A percentile compares a stretch with the other conserved stretches of the same genome.
These are phyloP conservation scores for Nyleta sp. DNA, from an alignment of 2,888 invertebrate genomes.

Conservation along the genomic window DNA sequence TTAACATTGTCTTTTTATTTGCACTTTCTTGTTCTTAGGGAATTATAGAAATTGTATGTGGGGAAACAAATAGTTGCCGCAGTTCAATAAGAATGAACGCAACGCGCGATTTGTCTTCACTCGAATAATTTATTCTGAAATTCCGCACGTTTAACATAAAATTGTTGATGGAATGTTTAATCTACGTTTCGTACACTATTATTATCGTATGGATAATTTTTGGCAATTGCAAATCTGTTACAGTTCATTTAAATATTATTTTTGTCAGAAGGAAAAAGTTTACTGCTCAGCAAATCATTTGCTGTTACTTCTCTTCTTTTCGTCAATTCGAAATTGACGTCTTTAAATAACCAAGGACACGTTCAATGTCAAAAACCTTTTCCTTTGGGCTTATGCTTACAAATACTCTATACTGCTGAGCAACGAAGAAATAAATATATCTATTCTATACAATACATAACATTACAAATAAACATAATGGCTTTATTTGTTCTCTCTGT, in stretches of 20 bases:
- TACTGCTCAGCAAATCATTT: background rate
- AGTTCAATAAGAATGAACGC: too few species aligned
- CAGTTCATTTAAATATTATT: constrained; percentile 16
- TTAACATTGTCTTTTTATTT: too few species aligned
- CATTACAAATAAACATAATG: constrained; percentile 60
- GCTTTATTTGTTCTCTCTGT: constrained; percentile 49
- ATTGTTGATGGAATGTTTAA: constrained; percentile 47
- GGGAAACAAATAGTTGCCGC: too few species aligned
- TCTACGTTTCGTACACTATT: constrained; percentile 25
- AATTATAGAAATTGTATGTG: too few species aligned
- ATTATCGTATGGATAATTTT: constrained; percentile 45
- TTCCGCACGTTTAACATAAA: constrained; percentile 35
- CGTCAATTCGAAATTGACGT: too few species aligned
- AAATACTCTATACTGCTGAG: constrained; percentile 39
- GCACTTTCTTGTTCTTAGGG: too few species aligned
- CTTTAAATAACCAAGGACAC: background rate
- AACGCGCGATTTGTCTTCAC: background rate
- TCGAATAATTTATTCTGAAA: constrained; percentile 53
- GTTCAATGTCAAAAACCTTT: constrained; percentile 38
- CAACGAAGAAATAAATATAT: constrained; percentile 53
- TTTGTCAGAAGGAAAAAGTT: constrained; percentile 48
- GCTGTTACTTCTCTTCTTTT: background rate
- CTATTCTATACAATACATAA: constrained; percentile 52
- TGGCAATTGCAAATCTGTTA: constrained; percentile 50
- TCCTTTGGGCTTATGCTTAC: constrained; percentile 32